Evolutionary conservation across 2,113 vertebrate species (phyloP).

Genomic region (Epinephelus moara): DNA sequence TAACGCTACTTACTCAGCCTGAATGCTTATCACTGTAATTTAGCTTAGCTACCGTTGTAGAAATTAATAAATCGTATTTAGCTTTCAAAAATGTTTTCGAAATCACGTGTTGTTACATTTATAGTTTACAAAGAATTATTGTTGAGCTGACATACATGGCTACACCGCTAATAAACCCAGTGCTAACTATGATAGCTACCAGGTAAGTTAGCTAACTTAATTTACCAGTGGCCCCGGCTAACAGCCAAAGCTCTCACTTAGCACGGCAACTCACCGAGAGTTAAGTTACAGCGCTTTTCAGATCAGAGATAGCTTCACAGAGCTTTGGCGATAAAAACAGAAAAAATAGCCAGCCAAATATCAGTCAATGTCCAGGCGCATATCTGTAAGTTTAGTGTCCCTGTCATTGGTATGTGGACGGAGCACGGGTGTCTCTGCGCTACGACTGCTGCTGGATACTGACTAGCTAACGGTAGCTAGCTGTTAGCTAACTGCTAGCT

Average conservation of each 20-base stretch:
- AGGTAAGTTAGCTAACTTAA: conserved; percentile 18
- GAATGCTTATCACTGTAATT: conserved; percentile 40
- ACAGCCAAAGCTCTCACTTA: conserved; percentile 16
- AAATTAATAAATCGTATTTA: background rate
- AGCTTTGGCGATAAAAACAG: background rate
- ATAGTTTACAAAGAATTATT: too few relatives aligned
- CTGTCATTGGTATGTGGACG: conserved; percentile 67
- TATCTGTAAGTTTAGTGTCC: conserved; percentile 49
- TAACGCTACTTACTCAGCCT: conserved; percentile 26
- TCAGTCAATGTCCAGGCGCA: conserved; percentile 66
- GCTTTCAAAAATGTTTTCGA: background rate
- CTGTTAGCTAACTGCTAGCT: conserved; percentile 46
- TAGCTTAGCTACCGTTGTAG: conserved; percentile 18
- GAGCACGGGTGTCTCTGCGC: conserved; percentile 58
- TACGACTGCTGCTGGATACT: conserved; percentile 37
- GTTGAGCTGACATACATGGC: background rate
- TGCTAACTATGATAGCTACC: background rate
- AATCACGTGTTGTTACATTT: too few relatives aligned
- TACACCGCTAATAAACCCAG: background rate
- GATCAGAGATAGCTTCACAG: conserved; percentile 36
- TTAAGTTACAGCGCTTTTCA: conserved; percentile 47
- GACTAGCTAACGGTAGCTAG: conserved; percentile 34
- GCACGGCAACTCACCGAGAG: conserved; percentile 69
- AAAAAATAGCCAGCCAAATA: conserved; percentile 33
- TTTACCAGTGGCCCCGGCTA: conserved; percentile 27